Conservation (phyloP, 2,888 invertebrate genomes). For the Melitaea athalia region DNA sequence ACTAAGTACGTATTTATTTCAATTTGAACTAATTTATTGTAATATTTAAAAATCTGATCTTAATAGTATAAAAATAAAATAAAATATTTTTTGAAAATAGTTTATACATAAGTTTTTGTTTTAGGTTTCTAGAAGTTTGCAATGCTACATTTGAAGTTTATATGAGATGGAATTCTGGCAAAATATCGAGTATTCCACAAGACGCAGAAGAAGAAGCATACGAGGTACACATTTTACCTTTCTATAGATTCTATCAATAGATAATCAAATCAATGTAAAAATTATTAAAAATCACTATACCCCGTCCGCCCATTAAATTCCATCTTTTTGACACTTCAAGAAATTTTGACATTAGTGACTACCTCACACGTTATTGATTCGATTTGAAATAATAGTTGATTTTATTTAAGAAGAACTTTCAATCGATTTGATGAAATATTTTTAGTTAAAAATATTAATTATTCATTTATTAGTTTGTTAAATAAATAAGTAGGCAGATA, state of each 20-base stretch:
- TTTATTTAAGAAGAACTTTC: too few species aligned
- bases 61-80: background rate
- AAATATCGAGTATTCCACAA: slow-evolving; percentile 83
- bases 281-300: too few species aligned
- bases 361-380: too few species aligned
- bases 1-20: slow-evolving; percentile 63
- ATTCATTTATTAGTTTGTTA: too few species aligned
- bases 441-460: too few species aligned
- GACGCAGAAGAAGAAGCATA: slow-evolving; percentile 86
- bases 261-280: background rate
- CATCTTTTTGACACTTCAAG: too few species aligned
- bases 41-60: background rate
- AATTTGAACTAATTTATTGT: background rate
- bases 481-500: too few species aligned
- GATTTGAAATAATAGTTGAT: too few species aligned
- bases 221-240: slow-evolving; percentile 54
- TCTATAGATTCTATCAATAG: background rate
- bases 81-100: too few species aligned
- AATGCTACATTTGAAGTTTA: slow-evolving; percentile 87
- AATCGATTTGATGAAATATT: too few species aligned
- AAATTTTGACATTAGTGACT: too few species aligned
- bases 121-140: slow-evolving; percentile 85
- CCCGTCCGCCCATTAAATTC: too few species aligned
- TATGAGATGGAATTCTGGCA: slow-evolving; percentile 84
- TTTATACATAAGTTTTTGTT: slow-evolving; percentile 3